Conservation (phyloP, 2,797 vertebrate genomes). For the Falco biarmicus region DNA sequence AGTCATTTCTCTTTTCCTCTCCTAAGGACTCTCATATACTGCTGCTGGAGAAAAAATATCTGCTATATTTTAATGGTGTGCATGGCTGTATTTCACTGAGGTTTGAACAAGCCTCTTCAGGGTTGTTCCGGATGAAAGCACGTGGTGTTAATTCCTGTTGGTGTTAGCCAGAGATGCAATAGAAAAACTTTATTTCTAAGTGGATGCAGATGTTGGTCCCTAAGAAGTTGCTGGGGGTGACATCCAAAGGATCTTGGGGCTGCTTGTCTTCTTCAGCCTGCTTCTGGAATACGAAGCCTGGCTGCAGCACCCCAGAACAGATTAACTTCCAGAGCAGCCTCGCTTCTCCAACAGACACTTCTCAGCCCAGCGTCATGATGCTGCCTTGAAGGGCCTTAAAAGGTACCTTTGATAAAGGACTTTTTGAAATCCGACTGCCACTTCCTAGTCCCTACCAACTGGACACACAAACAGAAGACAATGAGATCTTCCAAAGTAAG, state of each 20-base stretch:
- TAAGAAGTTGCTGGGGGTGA: not conserved
- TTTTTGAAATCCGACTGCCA: not conserved
- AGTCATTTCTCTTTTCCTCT: not conserved
- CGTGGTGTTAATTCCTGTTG: rapidly evolving
- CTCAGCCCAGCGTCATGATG: not conserved
- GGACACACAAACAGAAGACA: not conserved
- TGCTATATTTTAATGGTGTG: not conserved
- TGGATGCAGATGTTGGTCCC: not conserved
- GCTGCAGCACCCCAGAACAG: not conserved
- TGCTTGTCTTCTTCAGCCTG: not conserved
- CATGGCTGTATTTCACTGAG: not conserved
- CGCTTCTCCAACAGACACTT: not conserved
- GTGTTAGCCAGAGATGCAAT: not conserved
- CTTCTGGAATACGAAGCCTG: not conserved
- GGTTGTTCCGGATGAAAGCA: not conserved
- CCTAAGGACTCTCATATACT: not conserved
- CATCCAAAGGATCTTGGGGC: not conserved
- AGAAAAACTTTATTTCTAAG: not conserved
- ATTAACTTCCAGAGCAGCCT: not conserved
- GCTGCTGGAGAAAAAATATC: not conserved
- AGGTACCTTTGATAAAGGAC: not conserved
- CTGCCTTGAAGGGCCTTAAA: not conserved
- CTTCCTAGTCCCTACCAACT: not conserved
- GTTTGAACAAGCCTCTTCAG: not conserved
- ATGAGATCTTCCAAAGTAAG: not conserved